These are phyloP conservation scores for Nephotettix cincticeps DNA, from an alignment of 1,140 invertebrate species.

Conservation along the genomic window DNA sequence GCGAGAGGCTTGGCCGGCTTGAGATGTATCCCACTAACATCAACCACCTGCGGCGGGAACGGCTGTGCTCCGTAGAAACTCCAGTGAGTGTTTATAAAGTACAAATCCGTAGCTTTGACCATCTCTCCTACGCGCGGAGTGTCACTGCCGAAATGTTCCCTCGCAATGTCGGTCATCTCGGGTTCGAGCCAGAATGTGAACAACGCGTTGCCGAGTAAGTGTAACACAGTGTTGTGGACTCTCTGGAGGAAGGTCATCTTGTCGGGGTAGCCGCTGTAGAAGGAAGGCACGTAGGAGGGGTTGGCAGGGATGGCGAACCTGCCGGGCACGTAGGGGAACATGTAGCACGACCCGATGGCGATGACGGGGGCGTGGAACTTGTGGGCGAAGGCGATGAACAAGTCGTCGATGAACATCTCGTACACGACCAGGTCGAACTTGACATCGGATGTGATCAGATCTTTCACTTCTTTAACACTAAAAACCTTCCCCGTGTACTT, in stretches of 20 bases:
- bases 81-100: constrained; percentile 59
- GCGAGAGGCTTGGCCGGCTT: constrained; percentile 40
- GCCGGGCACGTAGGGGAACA: constrained; percentile 31
- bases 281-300: constrained; percentile 54
- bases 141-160: constrained; percentile 49
- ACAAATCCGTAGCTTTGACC: constrained; percentile 49
- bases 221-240: constrained; percentile 49
- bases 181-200: constrained; percentile 9
- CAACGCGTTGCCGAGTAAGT: neutral
- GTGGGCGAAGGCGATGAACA: constrained; percentile 43
- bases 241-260: constrained; percentile 57
- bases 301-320: constrained; percentile 32
- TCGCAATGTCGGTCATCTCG: constrained; percentile 44
- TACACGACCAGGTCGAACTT: constrained; percentile 39
- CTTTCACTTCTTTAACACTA: constrained; percentile 46
- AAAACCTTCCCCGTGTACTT: neutral
- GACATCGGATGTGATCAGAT: constrained; percentile 48
- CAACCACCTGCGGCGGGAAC: constrained; percentile 51
- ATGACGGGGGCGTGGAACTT: constrained; percentile 47
- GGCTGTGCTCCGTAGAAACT: constrained; percentile 51
- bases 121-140: constrained; percentile 51
- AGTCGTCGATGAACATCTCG: constrained; percentile 38
- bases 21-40: constrained; percentile 61
- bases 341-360: constrained; percentile 44
- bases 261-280: constrained; percentile 50